Evolutionary conservation across 1,140 invertebrate species (phyloP).

Genomic region (Potamilus streckersoni): DNA sequence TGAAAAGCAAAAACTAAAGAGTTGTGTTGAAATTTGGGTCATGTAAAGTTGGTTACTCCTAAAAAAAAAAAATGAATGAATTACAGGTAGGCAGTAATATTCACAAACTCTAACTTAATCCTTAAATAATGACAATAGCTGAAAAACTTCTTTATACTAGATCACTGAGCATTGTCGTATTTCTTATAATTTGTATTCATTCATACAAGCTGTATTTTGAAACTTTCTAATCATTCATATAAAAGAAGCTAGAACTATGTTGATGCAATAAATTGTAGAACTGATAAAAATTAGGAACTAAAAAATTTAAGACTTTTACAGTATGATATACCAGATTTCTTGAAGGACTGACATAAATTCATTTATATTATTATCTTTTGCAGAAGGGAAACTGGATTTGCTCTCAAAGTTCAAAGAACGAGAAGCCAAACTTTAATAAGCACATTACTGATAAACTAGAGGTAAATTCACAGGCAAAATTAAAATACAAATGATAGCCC

Average conservation of each 20-base stretch:
- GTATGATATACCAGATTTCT: background rate
- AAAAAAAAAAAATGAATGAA: background rate
- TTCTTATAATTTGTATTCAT: background rate
- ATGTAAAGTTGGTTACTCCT: background rate
- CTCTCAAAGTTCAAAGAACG: conserved; percentile 62
- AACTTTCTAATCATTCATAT: background rate
- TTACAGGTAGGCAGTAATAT: background rate
- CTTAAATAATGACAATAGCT: no score
- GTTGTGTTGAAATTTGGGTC: background rate
- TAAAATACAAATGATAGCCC: background rate
- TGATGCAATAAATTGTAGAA: background rate
- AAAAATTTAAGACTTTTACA: background rate
- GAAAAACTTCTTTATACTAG: no score
- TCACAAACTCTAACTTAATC: no score
- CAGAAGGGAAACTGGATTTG: conserved; percentile 65
- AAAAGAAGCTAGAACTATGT: background rate
- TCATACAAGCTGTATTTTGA: background rate
- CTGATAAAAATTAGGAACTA: background rate
- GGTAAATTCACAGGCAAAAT: conserved; percentile 33
- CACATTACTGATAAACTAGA: conserved; percentile 65
- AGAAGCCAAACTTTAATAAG: conserved; percentile 56
- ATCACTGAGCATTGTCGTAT: no score
- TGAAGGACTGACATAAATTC: background rate
- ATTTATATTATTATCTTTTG: conserved; percentile 25
- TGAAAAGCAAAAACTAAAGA: background rate